phyloP scores from a whole-genome alignment of 2,888 invertebrate genomes.

The Incurvaria masculella region DNA sequence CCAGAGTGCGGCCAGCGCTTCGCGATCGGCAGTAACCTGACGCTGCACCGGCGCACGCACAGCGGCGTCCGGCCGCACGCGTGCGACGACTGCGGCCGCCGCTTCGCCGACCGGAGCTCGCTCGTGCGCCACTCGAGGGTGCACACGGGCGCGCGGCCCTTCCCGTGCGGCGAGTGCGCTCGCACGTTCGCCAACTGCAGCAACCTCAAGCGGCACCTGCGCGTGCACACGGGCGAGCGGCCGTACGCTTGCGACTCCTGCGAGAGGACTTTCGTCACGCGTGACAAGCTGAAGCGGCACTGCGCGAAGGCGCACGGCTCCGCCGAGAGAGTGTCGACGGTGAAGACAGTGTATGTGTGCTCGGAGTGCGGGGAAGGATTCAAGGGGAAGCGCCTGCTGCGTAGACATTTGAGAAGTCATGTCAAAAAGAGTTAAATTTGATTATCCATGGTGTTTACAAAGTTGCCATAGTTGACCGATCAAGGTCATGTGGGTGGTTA shows the following conservation, averaged over 20 bases:
- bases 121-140: conserved; percentile 54
- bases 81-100: conserved; percentile 59
- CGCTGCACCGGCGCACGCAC: conserved; percentile 61
- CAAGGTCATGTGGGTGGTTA: no score
- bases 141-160: conserved; percentile 62
- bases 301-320: not conserved
- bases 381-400: not conserved
- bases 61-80: conserved; percentile 51
- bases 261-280: not conserved
- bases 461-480: no score
- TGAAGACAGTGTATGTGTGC: not conserved
- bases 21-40: conserved; percentile 45
- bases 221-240: not conserved
- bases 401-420: not conserved
- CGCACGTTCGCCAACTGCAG: conserved; percentile 33
- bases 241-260: not conserved
- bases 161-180: conserved; percentile 56
- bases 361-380: not conserved
- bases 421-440: not conserved
- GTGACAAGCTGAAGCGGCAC: not conserved
- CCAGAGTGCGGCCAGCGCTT: not conserved
- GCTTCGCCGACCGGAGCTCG: conserved; percentile 57
- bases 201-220: not conserved
- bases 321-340: not conserved
- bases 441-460: no score